Percentiles rank a stretch among this genome's conserved stretches.
Evolutionary conservation across 2,888 invertebrate species (phyloP).

Genomic region (Cephus pulcher): DNA sequence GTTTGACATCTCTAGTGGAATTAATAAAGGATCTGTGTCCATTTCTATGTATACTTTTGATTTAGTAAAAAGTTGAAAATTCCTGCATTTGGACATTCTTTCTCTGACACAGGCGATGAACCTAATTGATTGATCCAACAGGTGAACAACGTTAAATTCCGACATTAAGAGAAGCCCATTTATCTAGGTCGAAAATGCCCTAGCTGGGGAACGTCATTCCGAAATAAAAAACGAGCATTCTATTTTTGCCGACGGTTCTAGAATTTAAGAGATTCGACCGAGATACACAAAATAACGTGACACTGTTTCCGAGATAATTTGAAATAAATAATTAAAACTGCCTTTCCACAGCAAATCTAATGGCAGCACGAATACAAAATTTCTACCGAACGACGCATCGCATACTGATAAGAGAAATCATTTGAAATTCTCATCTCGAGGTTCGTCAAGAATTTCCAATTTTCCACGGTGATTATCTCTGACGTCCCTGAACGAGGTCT

Average conservation of each 20-base stretch:
- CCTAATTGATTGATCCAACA: not conserved
- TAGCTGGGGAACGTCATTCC: constrained; percentile 16
- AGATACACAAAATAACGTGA: not conserved
- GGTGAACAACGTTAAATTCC: not conserved
- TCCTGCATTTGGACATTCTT: not conserved
- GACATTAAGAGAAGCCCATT: not conserved
- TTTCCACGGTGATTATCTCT: not conserved
- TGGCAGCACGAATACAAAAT: not conserved
- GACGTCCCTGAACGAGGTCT: constrained; percentile 41
- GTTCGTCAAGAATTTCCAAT: not conserved
- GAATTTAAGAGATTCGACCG: not conserved
- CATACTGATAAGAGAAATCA: not conserved
- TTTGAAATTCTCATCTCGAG: not conserved
- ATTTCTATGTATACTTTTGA: too few species aligned
- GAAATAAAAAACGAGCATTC: constrained; percentile 18
- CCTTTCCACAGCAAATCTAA: not conserved
- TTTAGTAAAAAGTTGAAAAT: too few species aligned
- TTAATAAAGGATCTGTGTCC: not conserved
- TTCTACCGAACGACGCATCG: not conserved
- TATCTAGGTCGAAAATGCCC: constrained; percentile 22
- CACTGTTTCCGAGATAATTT: not conserved
- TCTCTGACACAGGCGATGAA: not conserved
- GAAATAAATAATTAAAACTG: not conserved
- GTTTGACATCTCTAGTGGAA: not conserved
- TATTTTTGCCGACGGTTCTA: constrained; percentile 11